Evolutionary conservation across 2,113 vertebrate species (phyloP).

Genomic region (Chionomys nivalis): DNA sequence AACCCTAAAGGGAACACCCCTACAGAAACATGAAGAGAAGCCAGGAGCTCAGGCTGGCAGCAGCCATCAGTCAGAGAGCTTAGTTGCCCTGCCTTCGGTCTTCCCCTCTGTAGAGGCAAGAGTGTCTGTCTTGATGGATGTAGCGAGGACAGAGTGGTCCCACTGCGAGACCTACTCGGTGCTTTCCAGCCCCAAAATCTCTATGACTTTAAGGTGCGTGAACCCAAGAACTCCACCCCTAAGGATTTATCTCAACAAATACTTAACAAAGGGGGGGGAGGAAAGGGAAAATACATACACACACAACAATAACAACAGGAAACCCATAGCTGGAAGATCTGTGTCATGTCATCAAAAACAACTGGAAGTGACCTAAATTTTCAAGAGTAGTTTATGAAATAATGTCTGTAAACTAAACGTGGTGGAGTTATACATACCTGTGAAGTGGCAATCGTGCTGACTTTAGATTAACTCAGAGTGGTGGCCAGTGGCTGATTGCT

Average conservation of each 20-base stretch:
- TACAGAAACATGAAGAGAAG: background rate
- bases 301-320: background rate
- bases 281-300: background rate
- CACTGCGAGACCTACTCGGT: background rate
- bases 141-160: background rate
- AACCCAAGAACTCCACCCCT: background rate
- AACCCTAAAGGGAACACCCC: background rate
- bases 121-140: accelerated
- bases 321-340: background rate
- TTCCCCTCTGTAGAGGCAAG: background rate
- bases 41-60: background rate
- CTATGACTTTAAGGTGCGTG: background rate
- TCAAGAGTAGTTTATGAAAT: background rate
- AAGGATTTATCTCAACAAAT: background rate
- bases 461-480: background rate
- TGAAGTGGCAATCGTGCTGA: background rate
- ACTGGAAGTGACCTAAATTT: background rate
- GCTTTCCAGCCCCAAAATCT: background rate
- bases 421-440: background rate
- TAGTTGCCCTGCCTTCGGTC: too few species aligned
- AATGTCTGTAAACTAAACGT: background rate
- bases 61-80: accelerated
- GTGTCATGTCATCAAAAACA: background rate
- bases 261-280: background rate
- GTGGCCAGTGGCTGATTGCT: background rate